Percentiles rank a stretch among this genome's conserved stretches.
Conservation (phyloP, 2,888 invertebrate species). For the Steinernema hermaphroditum region DNA sequence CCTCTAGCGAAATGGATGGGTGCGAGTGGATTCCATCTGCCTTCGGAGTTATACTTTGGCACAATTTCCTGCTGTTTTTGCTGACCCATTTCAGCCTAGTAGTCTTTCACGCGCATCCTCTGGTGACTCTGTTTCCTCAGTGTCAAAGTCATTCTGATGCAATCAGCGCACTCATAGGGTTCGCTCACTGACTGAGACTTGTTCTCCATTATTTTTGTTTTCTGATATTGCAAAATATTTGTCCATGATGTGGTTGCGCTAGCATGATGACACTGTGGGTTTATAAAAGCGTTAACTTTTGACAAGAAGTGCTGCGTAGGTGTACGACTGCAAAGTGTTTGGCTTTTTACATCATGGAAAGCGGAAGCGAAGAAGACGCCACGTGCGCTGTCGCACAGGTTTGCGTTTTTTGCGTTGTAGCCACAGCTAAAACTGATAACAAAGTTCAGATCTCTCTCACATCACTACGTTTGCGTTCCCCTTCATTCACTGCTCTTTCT, state of each 20-base stretch:
- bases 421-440: neutral
- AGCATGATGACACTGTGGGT: too few relatives aligned
- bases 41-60: too few relatives aligned
- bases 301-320: neutral
- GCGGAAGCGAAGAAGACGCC: neutral
- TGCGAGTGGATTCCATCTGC: too few relatives aligned
- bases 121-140: neutral
- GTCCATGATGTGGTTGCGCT: neutral
- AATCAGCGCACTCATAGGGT: neutral
- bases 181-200: neutral
- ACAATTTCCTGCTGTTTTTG: too few relatives aligned
- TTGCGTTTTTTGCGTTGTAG: neutral
- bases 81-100: neutral
- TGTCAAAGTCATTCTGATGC: constrained; percentile 9
- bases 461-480: too few relatives aligned
- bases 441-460: too few relatives aligned
- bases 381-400: neutral
- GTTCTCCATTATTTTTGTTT: neutral
- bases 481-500: too few relatives aligned
- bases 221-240: neutral
- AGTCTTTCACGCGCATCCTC: neutral
- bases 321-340: neutral
- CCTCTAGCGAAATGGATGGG: too few relatives aligned
- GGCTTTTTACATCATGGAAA: neutral
- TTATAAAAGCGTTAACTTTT: too few relatives aligned